These are phyloP conservation scores for Phaonia tiefii DNA, from an alignment of 2,888 invertebrate species.

Conservation along the genomic window DNA sequence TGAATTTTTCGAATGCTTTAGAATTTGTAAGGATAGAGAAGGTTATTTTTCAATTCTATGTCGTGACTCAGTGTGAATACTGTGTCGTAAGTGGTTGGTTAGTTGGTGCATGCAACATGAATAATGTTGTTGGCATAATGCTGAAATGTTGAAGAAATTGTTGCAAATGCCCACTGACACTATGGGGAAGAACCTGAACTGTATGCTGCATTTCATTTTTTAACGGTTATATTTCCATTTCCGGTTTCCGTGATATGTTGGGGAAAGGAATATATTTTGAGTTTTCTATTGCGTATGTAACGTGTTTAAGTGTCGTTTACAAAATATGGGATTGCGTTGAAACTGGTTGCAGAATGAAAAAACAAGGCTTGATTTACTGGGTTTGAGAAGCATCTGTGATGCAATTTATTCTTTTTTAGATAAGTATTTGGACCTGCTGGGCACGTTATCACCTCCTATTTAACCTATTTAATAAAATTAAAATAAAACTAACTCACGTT, in stretches of 20 bases:
- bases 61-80: slow-evolving; percentile 29
- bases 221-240: slow-evolving; percentile 21
- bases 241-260: slow-evolving; percentile 23
- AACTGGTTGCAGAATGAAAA: not conserved
- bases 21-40: not conserved
- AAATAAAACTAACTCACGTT: too few relatives aligned
- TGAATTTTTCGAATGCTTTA: not conserved
- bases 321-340: too few relatives aligned
- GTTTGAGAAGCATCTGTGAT: too few relatives aligned
- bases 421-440: too few relatives aligned
- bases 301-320: too few relatives aligned
- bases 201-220: not conserved
- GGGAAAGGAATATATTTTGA: too few relatives aligned
- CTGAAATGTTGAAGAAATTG: slow-evolving; percentile 27
- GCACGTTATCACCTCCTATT: too few relatives aligned
- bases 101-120: slow-evolving; percentile 6
- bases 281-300: too few relatives aligned
- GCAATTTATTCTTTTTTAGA: too few relatives aligned
- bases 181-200: not conserved
- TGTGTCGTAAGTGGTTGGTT: not conserved
- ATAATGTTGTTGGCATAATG: slow-evolving; percentile 5
- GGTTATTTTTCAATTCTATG: slow-evolving; percentile 45
- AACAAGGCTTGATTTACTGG: not conserved
- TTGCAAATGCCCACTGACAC: slow-evolving; percentile 13
- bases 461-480: too few relatives aligned